phyloP scores from a whole-genome alignment of 1,140 invertebrate species.

The Orchestia grillus region DNA sequence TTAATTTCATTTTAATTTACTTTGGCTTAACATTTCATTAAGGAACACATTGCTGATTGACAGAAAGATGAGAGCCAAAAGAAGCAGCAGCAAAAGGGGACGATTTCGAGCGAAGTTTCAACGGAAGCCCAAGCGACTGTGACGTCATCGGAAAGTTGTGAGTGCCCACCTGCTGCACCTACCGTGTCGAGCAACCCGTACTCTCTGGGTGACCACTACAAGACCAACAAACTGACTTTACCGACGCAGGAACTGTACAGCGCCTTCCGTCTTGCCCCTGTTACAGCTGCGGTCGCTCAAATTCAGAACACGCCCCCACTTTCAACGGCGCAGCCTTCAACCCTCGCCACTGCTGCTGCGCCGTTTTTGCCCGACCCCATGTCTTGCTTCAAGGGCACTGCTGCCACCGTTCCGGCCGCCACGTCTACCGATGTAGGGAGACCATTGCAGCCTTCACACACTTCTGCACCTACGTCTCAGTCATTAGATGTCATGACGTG shows the following conservation, averaged over 20 bases:
- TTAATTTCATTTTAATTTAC: not conserved
- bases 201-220: constrained; percentile 35
- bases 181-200: not conserved
- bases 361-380: constrained; percentile 7
- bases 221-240: constrained; percentile 6
- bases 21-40: not conserved
- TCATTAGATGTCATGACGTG: not conserved
- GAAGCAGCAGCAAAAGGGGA: constrained; percentile 48
- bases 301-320: not conserved
- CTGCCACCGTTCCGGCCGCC: not conserved
- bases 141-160: not conserved
- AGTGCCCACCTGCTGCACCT: not conserved
- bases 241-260: constrained; percentile 27
- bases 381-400: constrained; percentile 26
- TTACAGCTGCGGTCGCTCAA: not conserved
- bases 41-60: not conserved
- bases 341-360: not conserved
- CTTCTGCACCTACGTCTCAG: not conserved
- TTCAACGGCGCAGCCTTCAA: not conserved
- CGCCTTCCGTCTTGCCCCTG: constrained; percentile 30
- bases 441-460: not conserved
- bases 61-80: not conserved
- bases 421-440: not conserved
- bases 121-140: not conserved
- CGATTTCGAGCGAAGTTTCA: constrained; percentile 7